Percentiles rank a stretch among this genome's conserved stretches.
phyloP scores from a whole-genome alignment of 1,140 invertebrate species.

The Protaetia brevitarsis region DNA sequence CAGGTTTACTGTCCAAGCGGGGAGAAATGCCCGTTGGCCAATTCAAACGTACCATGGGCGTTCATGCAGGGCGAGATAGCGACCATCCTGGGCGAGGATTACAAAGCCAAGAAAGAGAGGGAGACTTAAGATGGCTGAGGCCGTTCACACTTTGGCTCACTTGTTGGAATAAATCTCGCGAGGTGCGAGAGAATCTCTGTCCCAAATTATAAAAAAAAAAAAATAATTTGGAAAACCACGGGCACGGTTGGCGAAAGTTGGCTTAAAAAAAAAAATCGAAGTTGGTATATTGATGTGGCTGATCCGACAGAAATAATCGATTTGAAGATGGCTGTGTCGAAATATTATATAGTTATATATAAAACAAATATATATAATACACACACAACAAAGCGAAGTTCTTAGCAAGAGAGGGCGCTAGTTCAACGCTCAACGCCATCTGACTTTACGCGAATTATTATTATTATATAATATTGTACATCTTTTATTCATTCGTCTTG shows the following conservation, averaged over 20 bases:
- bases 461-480: background rate
- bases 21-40: constrained; percentile 92
- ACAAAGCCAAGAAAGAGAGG: constrained; percentile 89
- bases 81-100: constrained; percentile 96
- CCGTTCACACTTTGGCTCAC: constrained; percentile 23
- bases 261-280: constrained; percentile 28
- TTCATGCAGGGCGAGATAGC: constrained; percentile 99
- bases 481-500: constrained; percentile 32
- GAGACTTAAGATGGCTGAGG: constrained; percentile 68
- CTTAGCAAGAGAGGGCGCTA: background rate
- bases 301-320: constrained; percentile 30
- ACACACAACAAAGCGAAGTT: background rate
- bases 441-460: background rate
- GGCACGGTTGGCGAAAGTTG: constrained; percentile 34
- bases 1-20: constrained; percentile 95
- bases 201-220: constrained; percentile 11
- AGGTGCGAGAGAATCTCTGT: constrained; percentile 38
- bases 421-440: no score
- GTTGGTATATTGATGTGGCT: constrained; percentile 32
- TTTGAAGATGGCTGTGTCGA: constrained; percentile 44
- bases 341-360: constrained; percentile 35
- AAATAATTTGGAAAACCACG: background rate
- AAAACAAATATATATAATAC: background rate
- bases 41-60: constrained; percentile 97
- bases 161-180: constrained; percentile 17